These are phyloP conservation scores for Corythornis vintsioides DNA, from an alignment of 2,113 vertebrate genomes.

Conservation along the genomic window DNA sequence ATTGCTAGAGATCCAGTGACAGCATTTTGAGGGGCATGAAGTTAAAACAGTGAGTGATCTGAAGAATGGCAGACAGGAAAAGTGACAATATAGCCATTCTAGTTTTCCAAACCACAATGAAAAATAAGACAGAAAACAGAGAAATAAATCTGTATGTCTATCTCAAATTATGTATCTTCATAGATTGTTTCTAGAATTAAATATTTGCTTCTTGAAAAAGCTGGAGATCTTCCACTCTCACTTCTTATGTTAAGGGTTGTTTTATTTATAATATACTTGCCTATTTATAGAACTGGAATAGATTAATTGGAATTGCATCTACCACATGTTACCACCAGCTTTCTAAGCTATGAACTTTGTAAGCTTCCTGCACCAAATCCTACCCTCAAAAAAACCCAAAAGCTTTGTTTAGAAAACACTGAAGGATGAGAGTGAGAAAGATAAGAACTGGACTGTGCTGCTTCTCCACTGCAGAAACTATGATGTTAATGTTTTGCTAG, in stretches of 20 bases:
- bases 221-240: neutral
- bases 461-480: neutral
- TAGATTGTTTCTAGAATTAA: neutral
- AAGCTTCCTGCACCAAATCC: neutral
- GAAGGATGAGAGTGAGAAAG: neutral
- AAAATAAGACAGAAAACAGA: neutral
- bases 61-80: neutral
- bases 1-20: neutral
- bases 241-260: neutral
- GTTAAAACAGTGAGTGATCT: neutral
- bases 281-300: neutral
- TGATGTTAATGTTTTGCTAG: rapidly evolving
- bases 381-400: neutral
- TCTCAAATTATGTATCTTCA: neutral
- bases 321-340: neutral
- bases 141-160: neutral
- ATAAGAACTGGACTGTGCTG: neutral
- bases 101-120: neutral
- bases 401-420: neutral
- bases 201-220: neutral
- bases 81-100: neutral
- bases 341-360: neutral
- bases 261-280: neutral
- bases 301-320: neutral
- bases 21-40: neutral